These are phyloP conservation scores for Aphidoletes aphidimyza DNA, from an alignment of 2,888 invertebrate species.

Conservation along the genomic window DNA sequence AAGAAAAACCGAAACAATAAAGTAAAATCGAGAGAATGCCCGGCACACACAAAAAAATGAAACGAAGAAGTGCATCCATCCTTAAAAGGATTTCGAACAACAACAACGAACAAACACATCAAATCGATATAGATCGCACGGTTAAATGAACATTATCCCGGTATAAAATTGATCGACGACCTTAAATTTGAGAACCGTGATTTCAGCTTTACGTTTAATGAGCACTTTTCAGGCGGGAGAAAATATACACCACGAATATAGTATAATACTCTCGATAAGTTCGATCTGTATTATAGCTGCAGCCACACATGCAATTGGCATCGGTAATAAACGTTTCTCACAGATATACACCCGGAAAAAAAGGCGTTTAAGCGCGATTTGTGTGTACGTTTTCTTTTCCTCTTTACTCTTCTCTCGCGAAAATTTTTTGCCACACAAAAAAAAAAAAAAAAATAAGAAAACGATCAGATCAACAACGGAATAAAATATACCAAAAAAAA, in stretches of 20 bases:
- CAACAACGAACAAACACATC: too few relatives aligned
- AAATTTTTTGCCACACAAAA: not conserved
- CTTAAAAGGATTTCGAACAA: too few relatives aligned
- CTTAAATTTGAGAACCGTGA: not conserved
- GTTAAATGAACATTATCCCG: not conserved
- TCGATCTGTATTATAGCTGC: not conserved
- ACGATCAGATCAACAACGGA: not conserved
- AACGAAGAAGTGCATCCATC: not conserved
- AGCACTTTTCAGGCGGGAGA: conserved; percentile 12
- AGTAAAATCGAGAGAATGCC: not conserved
- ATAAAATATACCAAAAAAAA: not conserved
- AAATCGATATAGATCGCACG: conserved; percentile 1
- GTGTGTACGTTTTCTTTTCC: too few relatives aligned
- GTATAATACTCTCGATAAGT: conserved; percentile 5
- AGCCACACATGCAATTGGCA: conserved; percentile 12
- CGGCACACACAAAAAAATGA: not conserved
- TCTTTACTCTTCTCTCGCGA: not conserved
- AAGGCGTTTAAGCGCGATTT: conserved; percentile 7
- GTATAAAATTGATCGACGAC: not conserved
- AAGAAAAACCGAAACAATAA: not conserved
- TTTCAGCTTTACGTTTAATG: conserved; percentile 12
- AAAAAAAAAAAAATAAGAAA: not conserved
- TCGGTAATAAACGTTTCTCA: not conserved
- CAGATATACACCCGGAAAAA: conserved; percentile 18
- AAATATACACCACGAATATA: too few relatives aligned